Evolutionary conservation across 2,113 vertebrate genomes (phyloP).

Genomic region (Enhydra lutris): DNA sequence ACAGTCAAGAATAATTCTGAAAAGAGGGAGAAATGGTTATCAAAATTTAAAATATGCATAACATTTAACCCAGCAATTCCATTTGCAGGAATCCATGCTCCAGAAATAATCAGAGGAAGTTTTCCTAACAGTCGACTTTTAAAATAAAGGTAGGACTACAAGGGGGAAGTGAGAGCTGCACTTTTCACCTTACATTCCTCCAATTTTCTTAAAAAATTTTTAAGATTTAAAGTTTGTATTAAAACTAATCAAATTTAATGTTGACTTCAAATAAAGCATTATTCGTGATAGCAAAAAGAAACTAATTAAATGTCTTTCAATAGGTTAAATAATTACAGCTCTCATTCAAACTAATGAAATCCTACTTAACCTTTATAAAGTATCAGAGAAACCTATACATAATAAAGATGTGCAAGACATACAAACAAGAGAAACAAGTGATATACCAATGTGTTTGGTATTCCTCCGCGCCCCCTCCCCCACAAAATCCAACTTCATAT

Average conservation of each 20-base stretch:
- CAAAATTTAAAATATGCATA: constrained; percentile 3
- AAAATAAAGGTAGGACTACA: background rate
- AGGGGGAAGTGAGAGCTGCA: background rate
- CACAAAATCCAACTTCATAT: background rate
- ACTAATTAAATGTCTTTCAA: background rate
- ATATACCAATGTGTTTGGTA: background rate
- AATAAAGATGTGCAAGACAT: background rate
- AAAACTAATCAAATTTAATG: constrained; percentile 9
- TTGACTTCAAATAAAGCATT: background rate
- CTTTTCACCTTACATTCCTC: background rate
- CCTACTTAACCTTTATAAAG: background rate
- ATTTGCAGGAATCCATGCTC: background rate
- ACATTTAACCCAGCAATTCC: background rate
- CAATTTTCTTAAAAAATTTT: background rate
- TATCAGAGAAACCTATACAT: background rate
- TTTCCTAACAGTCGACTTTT: background rate
- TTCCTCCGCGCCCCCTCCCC: background rate
- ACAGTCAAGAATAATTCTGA: background rate
- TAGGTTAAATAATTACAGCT: background rate
- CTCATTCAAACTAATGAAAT: background rate
- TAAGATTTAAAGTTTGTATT: background rate
- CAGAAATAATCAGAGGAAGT: constrained; percentile 34
- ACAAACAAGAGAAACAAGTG: background rate
- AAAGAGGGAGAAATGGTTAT: background rate
- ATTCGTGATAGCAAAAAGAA: background rate